Conservation (phyloP, 2,113 vertebrate genomes). For the Noctilio leporinus region DNA sequence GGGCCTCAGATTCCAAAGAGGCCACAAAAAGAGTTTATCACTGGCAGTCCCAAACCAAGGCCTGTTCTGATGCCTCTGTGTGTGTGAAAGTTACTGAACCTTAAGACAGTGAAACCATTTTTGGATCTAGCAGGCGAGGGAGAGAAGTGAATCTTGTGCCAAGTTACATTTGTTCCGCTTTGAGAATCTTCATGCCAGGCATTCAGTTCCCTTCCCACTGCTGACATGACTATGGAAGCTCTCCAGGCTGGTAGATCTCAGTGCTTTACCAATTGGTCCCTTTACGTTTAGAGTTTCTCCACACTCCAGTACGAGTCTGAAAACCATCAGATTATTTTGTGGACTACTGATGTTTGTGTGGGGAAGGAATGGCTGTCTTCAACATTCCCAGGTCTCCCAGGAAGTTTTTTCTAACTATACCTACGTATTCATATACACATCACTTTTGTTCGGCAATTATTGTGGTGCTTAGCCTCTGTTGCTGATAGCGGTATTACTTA, state of each 20-base stretch:
- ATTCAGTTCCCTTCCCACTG: neutral
- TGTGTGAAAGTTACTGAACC: neutral
- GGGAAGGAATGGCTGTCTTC: neutral
- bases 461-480: neutral
- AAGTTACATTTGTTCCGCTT: neutral
- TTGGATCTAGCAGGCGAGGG: neutral
- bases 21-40: neutral
- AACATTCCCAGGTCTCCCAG: neutral
- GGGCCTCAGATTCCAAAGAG: neutral
- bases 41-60: neutral
- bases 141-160: neutral
- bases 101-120: neutral
- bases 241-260: neutral
- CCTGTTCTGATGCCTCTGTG: neutral
- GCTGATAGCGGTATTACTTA: neutral
- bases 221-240: fast-evolving
- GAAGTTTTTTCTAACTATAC: neutral
- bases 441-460: fast-evolving
- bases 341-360: too few relatives aligned
- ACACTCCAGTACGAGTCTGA: neutral
- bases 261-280: neutral
- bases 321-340: neutral
- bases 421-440: neutral
- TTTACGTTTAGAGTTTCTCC: neutral
- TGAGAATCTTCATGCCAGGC: neutral